phyloP scores from a whole-genome alignment of 2,797 vertebrate species.

The Intellagama lesueurii region DNA sequence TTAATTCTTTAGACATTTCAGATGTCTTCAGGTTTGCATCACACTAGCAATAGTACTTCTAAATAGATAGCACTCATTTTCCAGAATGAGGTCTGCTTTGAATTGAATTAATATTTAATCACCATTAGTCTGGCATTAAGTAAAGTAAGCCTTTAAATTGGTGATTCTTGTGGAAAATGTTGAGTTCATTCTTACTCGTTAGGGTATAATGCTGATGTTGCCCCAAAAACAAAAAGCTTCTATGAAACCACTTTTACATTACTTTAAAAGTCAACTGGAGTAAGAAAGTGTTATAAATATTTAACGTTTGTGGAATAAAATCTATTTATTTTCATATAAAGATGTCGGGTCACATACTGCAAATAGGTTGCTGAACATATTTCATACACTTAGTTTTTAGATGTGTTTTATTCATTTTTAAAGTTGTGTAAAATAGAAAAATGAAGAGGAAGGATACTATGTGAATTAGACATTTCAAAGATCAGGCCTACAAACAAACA shows the following conservation, averaged over 20 bases:
- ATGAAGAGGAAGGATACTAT: slow-evolving; percentile 32
- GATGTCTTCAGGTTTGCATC: slow-evolving; percentile 41
- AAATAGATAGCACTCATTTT: slow-evolving; percentile 60
- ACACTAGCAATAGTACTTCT: slow-evolving; percentile 61
- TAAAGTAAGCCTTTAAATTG: slow-evolving; percentile 60
- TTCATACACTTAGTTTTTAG: slow-evolving; percentile 57
- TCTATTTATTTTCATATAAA: slow-evolving; percentile 64
- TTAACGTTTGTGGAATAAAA: slow-evolving; percentile 63
- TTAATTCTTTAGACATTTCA: slow-evolving; percentile 49
- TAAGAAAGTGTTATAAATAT: slow-evolving; percentile 58
- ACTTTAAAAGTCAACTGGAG: slow-evolving; percentile 50
- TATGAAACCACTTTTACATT: slow-evolving; percentile 29
- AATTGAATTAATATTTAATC: slow-evolving; percentile 75
- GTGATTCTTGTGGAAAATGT: slow-evolving; percentile 58
- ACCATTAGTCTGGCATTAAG: slow-evolving; percentile 68
- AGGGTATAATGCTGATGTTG: slow-evolving; percentile 45
- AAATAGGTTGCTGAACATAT: slow-evolving; percentile 55
- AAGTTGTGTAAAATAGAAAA: slow-evolving; percentile 39
- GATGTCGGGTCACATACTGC: slow-evolving; percentile 41
- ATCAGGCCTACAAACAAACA: background rate
- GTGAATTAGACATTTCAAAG: slow-evolving; percentile 38
- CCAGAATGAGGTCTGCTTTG: slow-evolving; percentile 68
- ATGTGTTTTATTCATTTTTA: slow-evolving; percentile 59
- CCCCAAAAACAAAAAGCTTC: slow-evolving; percentile 50
- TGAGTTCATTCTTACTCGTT: slow-evolving; percentile 50